Conservation (phyloP, 2,797 vertebrate species). For the Hyperoplus lanceolatus region DNA sequence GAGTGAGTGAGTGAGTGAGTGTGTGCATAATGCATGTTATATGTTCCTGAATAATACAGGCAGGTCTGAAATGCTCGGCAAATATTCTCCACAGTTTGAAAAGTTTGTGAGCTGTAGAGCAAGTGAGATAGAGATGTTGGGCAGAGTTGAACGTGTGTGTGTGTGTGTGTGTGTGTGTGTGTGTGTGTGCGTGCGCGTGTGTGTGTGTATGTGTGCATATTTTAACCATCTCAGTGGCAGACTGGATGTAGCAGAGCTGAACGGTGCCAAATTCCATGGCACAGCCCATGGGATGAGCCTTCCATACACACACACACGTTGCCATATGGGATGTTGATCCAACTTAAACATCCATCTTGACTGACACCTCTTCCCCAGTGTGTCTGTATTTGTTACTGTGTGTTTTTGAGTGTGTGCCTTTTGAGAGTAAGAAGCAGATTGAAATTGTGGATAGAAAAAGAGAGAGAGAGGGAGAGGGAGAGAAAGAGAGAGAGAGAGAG, state of each 20-base stretch:
- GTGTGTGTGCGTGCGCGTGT: constrained; percentile 24
- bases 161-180: constrained; percentile 24
- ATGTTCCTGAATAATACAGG: constrained; percentile 16
- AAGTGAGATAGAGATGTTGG: constrained; percentile 30
- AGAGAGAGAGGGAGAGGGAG: not conserved
- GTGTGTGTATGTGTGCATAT: constrained; percentile 29
- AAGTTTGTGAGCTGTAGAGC: constrained; percentile 37
- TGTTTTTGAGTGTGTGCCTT: not conserved
- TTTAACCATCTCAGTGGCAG: constrained; percentile 56
- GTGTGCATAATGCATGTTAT: not conserved
- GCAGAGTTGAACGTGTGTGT: constrained; percentile 2
- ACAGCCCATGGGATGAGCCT: constrained; percentile 55
- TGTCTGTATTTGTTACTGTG: constrained; percentile 25
- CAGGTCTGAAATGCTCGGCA: constrained; percentile 9
- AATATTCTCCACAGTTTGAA: constrained; percentile 20
- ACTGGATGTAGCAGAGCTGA: constrained; percentile 73
- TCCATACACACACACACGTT: constrained; percentile 18
- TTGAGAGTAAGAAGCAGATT: constrained; percentile 34
- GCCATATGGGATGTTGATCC: constrained; percentile 73
- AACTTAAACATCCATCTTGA: constrained; percentile 83
- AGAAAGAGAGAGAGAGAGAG: not conserved
- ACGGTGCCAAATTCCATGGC: constrained; percentile 75
- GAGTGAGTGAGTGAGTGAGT: not conserved
- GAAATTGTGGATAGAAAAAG: constrained; percentile 28
- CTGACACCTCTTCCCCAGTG: constrained; percentile 77